Percentiles rank a stretch among this genome's conserved stretches.
These are phyloP conservation scores for Propithecus perrieri DNA, from an alignment of 2,797 vertebrate genomes.

Conservation along the genomic window DNA sequence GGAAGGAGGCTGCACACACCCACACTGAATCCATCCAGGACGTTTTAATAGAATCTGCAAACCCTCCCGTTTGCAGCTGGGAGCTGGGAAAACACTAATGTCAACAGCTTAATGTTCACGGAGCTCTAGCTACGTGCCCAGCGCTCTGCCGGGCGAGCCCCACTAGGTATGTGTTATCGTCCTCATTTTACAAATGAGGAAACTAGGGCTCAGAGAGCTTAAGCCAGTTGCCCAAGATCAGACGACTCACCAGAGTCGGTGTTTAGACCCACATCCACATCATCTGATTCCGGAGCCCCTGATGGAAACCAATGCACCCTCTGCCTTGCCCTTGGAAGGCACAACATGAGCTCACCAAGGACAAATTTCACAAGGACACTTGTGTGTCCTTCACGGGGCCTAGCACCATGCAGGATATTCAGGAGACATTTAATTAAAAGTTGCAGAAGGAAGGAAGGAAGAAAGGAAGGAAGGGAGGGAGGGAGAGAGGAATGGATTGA, in stretches of 20 bases:
- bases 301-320: neutral
- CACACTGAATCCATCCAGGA: neutral
- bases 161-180: neutral
- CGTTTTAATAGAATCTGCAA: neutral
- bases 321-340: neutral
- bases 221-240: neutral
- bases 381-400: neutral
- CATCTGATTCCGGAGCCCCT: neutral
- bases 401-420: neutral
- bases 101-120: neutral
- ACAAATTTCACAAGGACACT: neutral
- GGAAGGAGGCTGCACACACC: neutral
- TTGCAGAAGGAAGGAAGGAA: slow-evolving; percentile 42
- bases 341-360: neutral
- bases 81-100: neutral
- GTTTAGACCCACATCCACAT: neutral
- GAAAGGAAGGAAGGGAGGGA: slow-evolving; percentile 24
- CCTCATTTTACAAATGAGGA: neutral
- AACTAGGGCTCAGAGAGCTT: neutral
- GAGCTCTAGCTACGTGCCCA: neutral
- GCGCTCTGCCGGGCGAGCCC: neutral
- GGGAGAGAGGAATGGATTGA: neutral
- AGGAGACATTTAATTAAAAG: slow-evolving; percentile 57
- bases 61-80: neutral
- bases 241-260: neutral